Evolutionary conservation across 2,888 invertebrate species (phyloP).

Genomic region (Tromatobia lineatoria): DNA sequence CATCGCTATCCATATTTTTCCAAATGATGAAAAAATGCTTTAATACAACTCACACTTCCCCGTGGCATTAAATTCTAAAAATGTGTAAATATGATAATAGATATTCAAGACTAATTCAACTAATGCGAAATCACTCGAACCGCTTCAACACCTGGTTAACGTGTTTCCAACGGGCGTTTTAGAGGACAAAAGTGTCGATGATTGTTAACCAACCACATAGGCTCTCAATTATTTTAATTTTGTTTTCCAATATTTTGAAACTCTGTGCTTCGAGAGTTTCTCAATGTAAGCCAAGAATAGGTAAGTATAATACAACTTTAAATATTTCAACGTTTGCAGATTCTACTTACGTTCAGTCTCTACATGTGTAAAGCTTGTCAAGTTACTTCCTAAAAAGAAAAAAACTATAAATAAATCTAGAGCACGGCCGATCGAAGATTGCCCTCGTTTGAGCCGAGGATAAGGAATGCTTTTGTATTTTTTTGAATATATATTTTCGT

Average conservation of each 20-base stretch:
- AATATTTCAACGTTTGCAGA: slow-evolving; percentile 56
- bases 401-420: neutral
- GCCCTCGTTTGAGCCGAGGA: neutral
- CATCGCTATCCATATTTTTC: too few relatives aligned
- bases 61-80: too few relatives aligned
- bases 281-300: slow-evolving; percentile 56
- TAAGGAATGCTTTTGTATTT: slow-evolving; percentile 8
- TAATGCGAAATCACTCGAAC: too few relatives aligned
- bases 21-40: too few relatives aligned
- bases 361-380: slow-evolving; percentile 22
- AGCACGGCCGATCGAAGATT: neutral
- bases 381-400: neutral
- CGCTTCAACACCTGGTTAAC: neutral
- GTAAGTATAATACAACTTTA: slow-evolving; percentile 75
- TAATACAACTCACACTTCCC: too few relatives aligned
- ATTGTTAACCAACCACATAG: slow-evolving; percentile 24
- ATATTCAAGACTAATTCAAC: neutral
- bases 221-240: slow-evolving; percentile 15
- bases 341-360: slow-evolving; percentile 31
- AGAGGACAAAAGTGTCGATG: slow-evolving; percentile 44
- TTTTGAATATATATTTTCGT: neutral
- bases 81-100: neutral
- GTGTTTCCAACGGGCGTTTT: slow-evolving; percentile 10
- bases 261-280: slow-evolving; percentile 66
- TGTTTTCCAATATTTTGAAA: slow-evolving; percentile 25